Evolutionary conservation across 1,140 invertebrate genomes (phyloP), one percentile per base, ranked within the genome.

Genomic region (Drosophila kanapiae): DNA sequence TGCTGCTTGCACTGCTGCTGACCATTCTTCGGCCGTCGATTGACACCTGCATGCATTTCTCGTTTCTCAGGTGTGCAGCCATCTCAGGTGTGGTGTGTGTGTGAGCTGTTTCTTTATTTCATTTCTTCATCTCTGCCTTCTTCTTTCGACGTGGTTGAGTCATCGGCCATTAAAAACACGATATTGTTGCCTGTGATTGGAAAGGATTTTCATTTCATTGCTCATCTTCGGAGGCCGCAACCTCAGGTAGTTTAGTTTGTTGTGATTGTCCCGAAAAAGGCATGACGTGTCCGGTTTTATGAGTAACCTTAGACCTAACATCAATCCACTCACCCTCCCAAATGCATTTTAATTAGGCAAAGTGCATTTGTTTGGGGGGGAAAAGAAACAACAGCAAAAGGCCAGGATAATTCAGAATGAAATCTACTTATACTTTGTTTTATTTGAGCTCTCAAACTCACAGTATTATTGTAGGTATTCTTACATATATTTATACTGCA

Each of bases 21-120:
- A 64, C 84, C 84, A 84, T 87, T 87, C 84, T 88, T 88, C 71
- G 60, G 62, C 64, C 82, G 77, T 65, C 85, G 85, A 90, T 88
- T 90, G 85, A 90, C 85, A 90, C 85, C 85, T 90, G 85, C 85
- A 90, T 90, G 85, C 85, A 90, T 90, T 90, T 90, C 85, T 90
- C 81, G 85, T 90, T 90, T 90, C 85, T 90, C 85, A 90, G 85
- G 85, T 90, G 85, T 90, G 85, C 85, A 75, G 68, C 79, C 64
- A 43, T 70, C 75, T 80, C 81, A 85, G 82, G 82, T 86, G 82
- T 85, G 78, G 31, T 59, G 27, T 70, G 43, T 60, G 35, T 81
- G 49, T 65, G 49, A 65, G 62, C 71, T 40, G 72, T 72, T 82
- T 75, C 78, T 85, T 87, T 83, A 86, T 86, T 86, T 86, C 83